These are phyloP conservation scores for Taphrorychus bicolor DNA, from an alignment of 2,888 invertebrate genomes.

Conservation along the genomic window DNA sequence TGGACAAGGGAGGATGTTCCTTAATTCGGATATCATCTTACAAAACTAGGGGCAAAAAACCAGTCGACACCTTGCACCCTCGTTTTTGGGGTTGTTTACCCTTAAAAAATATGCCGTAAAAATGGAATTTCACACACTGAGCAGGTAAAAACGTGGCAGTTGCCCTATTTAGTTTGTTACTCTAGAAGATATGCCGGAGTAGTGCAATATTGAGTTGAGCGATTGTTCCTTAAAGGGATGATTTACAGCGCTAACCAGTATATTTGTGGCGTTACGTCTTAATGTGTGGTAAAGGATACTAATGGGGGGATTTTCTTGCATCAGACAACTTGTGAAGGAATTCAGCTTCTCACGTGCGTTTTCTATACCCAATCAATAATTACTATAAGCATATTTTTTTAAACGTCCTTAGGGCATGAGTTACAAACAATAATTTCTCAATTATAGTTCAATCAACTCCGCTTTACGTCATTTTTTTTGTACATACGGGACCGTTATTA, in stretches of 20 bases:
- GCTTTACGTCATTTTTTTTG: background rate
- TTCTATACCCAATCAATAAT: no score
- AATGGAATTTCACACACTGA: conserved; percentile 57
- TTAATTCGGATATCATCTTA: conserved; percentile 59
- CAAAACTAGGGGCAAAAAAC: conserved; percentile 50
- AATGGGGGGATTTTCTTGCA: background rate
- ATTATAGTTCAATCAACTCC: background rate
- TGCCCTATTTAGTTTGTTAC: conserved; percentile 11
- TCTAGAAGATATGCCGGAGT: no score
- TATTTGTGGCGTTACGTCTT: conserved; percentile 57
- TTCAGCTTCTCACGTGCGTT: background rate
- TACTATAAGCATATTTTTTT: no score
- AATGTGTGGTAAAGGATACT: conserved; percentile 55
- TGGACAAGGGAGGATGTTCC: conserved; percentile 52
- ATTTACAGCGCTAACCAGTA: conserved; percentile 49
- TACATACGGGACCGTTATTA: background rate
- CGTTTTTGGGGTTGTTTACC: conserved; percentile 49
- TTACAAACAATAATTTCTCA: background rate
- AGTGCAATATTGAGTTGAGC: conserved; percentile 22
- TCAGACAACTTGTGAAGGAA: background rate
- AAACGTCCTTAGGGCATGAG: background rate
- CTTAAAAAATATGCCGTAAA: conserved; percentile 52
- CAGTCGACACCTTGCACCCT: conserved; percentile 39
- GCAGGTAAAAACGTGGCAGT: conserved; percentile 40
- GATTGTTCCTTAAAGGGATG: conserved; percentile 42